These are phyloP conservation scores for Drosophila stalkeri DNA, from an alignment of 2,888 invertebrate species.

Conservation along the genomic window DNA sequence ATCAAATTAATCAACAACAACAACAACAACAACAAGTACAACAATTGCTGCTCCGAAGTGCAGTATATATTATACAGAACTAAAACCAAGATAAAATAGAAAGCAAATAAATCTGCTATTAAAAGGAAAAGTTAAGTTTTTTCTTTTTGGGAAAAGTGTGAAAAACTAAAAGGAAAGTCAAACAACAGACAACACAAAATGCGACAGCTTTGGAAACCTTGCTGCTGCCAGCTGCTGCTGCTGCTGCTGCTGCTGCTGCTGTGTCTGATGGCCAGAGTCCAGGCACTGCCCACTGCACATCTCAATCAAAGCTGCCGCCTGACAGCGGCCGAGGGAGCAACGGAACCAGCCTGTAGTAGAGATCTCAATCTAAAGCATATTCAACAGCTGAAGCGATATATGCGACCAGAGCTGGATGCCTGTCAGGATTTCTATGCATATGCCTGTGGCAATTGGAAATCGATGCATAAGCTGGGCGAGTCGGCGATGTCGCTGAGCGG, in stretches of 20 bases:
- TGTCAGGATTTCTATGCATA: slow-evolving; percentile 75
- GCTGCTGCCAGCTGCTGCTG: slow-evolving; percentile 15
- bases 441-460: slow-evolving; percentile 76
- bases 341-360: slow-evolving; percentile 49
- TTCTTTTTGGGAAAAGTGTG: background rate
- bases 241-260: slow-evolving; percentile 8
- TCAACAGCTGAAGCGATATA: slow-evolving; percentile 56
- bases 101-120: background rate
- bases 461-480: slow-evolving; percentile 37
- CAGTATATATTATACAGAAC: slow-evolving; percentile 13
- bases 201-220: slow-evolving; percentile 42
- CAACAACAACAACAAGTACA: slow-evolving; percentile 33
- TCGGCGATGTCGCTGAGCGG: slow-evolving; percentile 72
- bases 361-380: slow-evolving; percentile 67
- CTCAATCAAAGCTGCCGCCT: slow-evolving; percentile 67
- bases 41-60: slow-evolving; percentile 17
- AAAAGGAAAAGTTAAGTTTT: background rate
- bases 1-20: slow-evolving; percentile 34
- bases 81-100: background rate
- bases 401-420: slow-evolving; percentile 63
- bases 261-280: slow-evolving; percentile 39
- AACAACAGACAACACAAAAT: background rate
- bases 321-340: background rate
- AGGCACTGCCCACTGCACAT: slow-evolving; percentile 45
- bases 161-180: background rate